A percentile compares a stretch with the other conserved stretches of the same genome.
These are phyloP conservation scores for Alligator mississippiensis DNA, from an alignment of 2,113 vertebrate genomes.

Conservation along the genomic window DNA sequence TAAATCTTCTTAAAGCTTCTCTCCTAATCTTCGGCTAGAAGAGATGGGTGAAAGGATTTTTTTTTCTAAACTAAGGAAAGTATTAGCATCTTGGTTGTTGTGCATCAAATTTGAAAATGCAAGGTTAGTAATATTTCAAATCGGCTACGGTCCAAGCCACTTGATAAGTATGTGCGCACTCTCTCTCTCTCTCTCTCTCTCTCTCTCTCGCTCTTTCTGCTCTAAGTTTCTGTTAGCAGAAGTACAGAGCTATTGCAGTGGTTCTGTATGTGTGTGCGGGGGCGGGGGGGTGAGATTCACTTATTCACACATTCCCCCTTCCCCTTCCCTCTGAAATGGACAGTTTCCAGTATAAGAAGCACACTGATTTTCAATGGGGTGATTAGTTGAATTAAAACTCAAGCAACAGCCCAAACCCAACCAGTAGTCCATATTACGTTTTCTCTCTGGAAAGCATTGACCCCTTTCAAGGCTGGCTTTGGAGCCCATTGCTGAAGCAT, in stretches of 20 bases:
- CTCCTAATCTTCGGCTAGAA: slow-evolving; percentile 99
- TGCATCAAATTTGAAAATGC: slow-evolving; percentile 97
- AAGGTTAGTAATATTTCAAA: slow-evolving; percentile 99
- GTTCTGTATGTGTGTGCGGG: fast-evolving
- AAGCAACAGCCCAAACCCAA: background rate
- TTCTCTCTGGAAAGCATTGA: fast-evolving
- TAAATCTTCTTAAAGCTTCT: slow-evolving; percentile 99
- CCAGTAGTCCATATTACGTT: fast-evolving
- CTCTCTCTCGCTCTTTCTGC: background rate
- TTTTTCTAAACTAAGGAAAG: slow-evolving; percentile 92
- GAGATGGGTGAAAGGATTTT: slow-evolving; percentile 98
- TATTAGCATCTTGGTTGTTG: slow-evolving; percentile 97
- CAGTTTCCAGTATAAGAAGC: background rate
- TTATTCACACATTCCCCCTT: background rate
- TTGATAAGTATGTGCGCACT: slow-evolving; percentile 79
- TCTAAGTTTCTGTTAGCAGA: slow-evolving; percentile 58
- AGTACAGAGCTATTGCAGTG: background rate
- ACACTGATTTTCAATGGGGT: background rate
- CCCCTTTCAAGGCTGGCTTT: background rate
- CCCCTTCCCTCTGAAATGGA: background rate
- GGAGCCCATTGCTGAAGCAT: background rate
- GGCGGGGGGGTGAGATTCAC: background rate
- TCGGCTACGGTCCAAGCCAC: slow-evolving; percentile 87
- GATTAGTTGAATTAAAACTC: background rate
- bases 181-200: slow-evolving; percentile 30